Evolutionary conservation across 92 coral and sea anemone species (phyloP), one percentile per base, ranked within the genome.

Genomic region (Hydrozoanthus gracilis): DNA sequence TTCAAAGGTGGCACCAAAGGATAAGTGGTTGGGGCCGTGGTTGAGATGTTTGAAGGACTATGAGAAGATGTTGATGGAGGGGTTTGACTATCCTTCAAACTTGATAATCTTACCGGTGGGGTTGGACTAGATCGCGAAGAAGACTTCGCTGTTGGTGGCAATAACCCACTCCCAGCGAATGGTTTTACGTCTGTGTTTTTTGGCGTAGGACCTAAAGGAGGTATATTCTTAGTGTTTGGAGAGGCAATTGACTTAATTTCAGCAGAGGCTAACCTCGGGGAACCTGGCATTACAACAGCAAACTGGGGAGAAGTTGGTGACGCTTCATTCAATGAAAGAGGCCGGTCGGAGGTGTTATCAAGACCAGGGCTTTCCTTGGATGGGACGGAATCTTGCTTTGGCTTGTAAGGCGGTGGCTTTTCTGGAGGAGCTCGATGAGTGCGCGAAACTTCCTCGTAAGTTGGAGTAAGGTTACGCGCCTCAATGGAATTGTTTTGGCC

Each of bases 321-420:
- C 62, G 75, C 61, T 15, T 74, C 65, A 46, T 50, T 17, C 15
- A 51, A 49, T 64, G 49, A 7, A 15, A 45, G 35, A 4, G 16
- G 85, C 5, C 5, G 16, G 58, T 80, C 85, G 7, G 72, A 62
- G 66, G 39, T 15, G 12, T 44, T 50, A 44, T 15, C 45, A 16
- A 13, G 73, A 16, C 27, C 11, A 7, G 58, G 44, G 8, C 16
- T 46, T 46, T 61, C 44, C 44, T 13, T 61, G 52, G 83, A 9
- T 48, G 45, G 18, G 14, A 48, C 15, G 60, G 74, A 65, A 11
- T 66, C 49, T 64, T 8, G 51, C 35, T 87, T 90, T 50, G 18
- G 72, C 58, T 76, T 68, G 79, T 82, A 90, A 2, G 93, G 93
- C 14, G 87, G 88, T 35, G 93, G 93, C 70, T 87, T 87, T 9